Percentiles rank a stretch among this genome's conserved stretches.
Conservation (phyloP, 2,888 invertebrate species). For the Trichogramma dendrolimi region DNA sequence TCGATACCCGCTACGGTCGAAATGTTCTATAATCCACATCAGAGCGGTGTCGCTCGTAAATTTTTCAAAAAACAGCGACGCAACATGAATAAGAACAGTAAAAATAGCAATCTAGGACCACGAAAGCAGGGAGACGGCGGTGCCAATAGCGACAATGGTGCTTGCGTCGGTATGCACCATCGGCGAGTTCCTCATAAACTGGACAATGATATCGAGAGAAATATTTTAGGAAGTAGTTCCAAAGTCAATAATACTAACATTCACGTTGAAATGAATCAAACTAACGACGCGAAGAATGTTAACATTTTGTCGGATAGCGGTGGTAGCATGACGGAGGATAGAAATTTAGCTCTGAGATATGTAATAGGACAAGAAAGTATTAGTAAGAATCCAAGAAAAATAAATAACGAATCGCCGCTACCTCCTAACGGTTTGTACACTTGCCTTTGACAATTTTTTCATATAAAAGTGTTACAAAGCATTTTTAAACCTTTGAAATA, state of each 20-base stretch:
- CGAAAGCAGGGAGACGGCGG: constrained; percentile 61
- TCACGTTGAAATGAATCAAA: constrained; percentile 64
- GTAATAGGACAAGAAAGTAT: constrained; percentile 50
- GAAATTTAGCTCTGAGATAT: constrained; percentile 45
- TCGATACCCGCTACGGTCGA: constrained; percentile 62
- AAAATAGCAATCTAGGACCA: constrained; percentile 68
- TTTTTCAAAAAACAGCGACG: constrained; percentile 85
- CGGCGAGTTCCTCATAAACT: constrained; percentile 53
- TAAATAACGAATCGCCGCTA: constrained; percentile 15
- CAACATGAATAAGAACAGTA: constrained; percentile 64
- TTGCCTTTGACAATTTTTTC: background rate
- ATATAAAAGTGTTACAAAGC: background rate
- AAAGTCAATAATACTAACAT: constrained; percentile 80
- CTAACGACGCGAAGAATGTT: constrained; percentile 61
- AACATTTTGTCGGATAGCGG: constrained; percentile 65
- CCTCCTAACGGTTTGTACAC: constrained; percentile 17
- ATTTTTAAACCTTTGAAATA: constrained; percentile 6
- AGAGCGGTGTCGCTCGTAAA: constrained; percentile 87
- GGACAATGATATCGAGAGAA: constrained; percentile 47
- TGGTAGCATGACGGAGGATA: constrained; percentile 50
- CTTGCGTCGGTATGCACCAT: constrained; percentile 51
- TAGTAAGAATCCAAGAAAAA: constrained; percentile 28
- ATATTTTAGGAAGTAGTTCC: constrained; percentile 65
- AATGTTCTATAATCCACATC: constrained; percentile 88
- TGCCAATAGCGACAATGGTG: constrained; percentile 58